Evolutionary conservation across 2,888 invertebrate genomes (phyloP), one percentile per base, ranked within the genome.

Genomic region (Leptothorax acervorum): DNA sequence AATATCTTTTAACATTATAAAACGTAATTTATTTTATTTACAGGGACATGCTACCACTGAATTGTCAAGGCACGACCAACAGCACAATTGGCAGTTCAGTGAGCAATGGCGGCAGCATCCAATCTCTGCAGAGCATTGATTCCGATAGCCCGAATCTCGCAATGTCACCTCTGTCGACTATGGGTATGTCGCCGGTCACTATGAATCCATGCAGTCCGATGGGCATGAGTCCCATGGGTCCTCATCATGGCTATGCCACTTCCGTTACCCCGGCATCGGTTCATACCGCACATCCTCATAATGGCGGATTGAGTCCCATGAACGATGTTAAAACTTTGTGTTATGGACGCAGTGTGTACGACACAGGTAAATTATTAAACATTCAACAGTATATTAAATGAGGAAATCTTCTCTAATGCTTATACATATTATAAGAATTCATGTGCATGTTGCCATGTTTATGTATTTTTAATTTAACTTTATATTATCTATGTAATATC

Each of bases 201-300:
- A 91, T 93, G 88, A 93, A 93, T 68, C 92, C 93, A 28, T 94
- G 93, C 84, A 94, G 94, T 84, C 93, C 94, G 15, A 92, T 94
- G 91, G 93, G 94, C 12, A 93, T 94, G 93, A 93, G 94, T 70
- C 93, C 94, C n/a, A 94, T 94, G 93, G 92, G 92, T 12, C 89
- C 92, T n/a, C 94, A 94, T 89, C 93, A 93, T 57, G 93, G 94
- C 18, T 94, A 94, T 88, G 92, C 94, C 6, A 91, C 93, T 12
- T 92, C 94, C 8, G 94, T 94, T 3, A 93, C 94, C n/a, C 93
- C 94, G 11, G 93, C 94, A 5, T 91, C 94, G n/a, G 92, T 93
- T 48, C 94, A 94, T 85, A 92, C 93, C 23, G 86, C 91, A 0
- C 93, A 94, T 83, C 90, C 92, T 1, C 93, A 94, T 66, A 93